Base-by-base conservation (phyloP, 2,113 vertebrate genomes). In the Scolopax mira region DNA sequence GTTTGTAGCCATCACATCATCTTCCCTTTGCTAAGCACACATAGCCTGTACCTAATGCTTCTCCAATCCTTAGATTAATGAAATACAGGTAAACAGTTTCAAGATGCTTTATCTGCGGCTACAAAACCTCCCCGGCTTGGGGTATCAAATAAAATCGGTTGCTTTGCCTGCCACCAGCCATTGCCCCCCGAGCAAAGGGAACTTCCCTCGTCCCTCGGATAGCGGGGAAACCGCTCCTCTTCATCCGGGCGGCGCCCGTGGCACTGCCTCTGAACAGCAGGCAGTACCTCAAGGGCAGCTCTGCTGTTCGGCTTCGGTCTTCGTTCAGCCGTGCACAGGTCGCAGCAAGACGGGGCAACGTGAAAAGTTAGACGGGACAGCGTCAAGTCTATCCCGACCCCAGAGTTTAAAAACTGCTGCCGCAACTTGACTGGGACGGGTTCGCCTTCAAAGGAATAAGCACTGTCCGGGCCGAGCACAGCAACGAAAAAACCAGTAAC, bases 301-400 rank as follows among this genome's bases (percentile, higher is more conserved):
- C 58, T 0, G 48, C 4, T 1, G 15, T 23, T 0, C 80, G 4
- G 23, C 86, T 18, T 10, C 52, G 1, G 0, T 3, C 7, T 6
- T 3, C 3, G 6, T 24, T 15, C 3, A 5, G 58, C 44, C 37
- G 0, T 0, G 33, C 33, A 4, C 51, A 2, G 51, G 6, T 13
- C 61, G 3, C 55, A 0, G 64, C 85, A 3, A 41, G 46, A 58
- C 54, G 25, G 17, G 65, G 35, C 64, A 6, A 33, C 60, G 1
- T 2, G 5, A 13, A 18, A 7, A 72, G 18, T 16, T 42, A 24
- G 30, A 13, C 44, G 64, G 77, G 72, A 64, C 60, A 15, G 60
- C 17, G 10, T 3, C 69, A 5, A n/a, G 17, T 22, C 49, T 70
- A 33, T 2, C 2, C 84, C 1, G 33, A 23, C 16, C 55, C 31